Base-by-base conservation (phyloP, 2,797 vertebrate genomes). In the Pipistrellus pygmaeus region DNA sequence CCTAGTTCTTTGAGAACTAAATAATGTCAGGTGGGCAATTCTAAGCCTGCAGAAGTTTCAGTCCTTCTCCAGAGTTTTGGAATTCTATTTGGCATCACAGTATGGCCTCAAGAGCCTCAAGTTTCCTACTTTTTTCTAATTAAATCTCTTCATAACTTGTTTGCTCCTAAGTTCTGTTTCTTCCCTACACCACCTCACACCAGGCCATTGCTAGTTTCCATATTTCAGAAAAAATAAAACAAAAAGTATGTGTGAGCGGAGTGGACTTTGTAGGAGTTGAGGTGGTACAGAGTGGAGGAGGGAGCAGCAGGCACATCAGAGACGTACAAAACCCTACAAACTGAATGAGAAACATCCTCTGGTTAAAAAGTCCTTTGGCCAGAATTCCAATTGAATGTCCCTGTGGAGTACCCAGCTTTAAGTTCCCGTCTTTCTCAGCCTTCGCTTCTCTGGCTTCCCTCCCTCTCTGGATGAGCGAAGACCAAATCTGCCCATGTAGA, bases 401-500 rank as follows among this genome's bases (percentile, higher is more conserved):
- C 78, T 76, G 27, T 62, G 80, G 25, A 66, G 2, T 0, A 7
- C 15, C 44, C 3, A 32, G n/a, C 3, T 69, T 64, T 17, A 75
- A 9, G 27, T 51, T 15, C 0, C 30, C 0, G 0, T 13, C 8
- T 11, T 35, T 0, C 0, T 87, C 0, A 84, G 14, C 7, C 17
- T 21, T 23, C 14, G 0, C 18, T 11, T 0, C 23, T 60, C 35
- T 0, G 1, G 2, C 6, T 21, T 84, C 60, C n/a, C 1, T 3
- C 10, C 46, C 0, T 64, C 21, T 10, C 17, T 46, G 25, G 38
- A 17, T 46, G 38, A 66, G 20, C 13, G 25, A 20, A 87, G 38
- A 18, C 41, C 5, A 25, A 41, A 1, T 41, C 25, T 78, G 46
- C n/a, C 13, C 76, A 8, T 0, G 2, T 10, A 60, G 18, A 21